Conservation (phyloP, 2,797 vertebrate genomes). For the Cryptoprocta ferox region DNA sequence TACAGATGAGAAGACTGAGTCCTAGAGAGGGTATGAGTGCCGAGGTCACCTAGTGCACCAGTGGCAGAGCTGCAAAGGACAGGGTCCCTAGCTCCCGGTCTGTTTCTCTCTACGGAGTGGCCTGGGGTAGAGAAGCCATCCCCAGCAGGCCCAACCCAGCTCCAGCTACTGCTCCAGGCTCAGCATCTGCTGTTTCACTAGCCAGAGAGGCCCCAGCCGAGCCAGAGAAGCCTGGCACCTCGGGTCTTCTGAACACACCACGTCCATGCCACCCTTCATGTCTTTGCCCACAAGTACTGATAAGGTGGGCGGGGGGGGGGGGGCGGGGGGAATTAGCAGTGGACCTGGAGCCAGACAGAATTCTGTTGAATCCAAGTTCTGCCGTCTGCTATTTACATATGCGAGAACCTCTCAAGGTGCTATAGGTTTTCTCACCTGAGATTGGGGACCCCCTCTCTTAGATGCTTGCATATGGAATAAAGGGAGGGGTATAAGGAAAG, state of each 20-base stretch:
- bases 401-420: background rate
- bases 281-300: background rate
- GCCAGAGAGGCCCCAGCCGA: background rate
- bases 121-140: background rate
- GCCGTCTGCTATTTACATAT: background rate
- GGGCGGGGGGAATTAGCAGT: background rate
- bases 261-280: background rate
- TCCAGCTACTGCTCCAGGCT: background rate
- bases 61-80: background rate
- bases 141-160: background rate
- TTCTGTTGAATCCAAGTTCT: background rate
- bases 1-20: background rate
- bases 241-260: background rate
- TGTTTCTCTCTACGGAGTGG: background rate
- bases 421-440: background rate
- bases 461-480: background rate
- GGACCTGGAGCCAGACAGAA: background rate
- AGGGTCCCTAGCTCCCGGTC: background rate
- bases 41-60: background rate
- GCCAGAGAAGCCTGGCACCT: background rate
- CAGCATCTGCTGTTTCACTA: background rate
- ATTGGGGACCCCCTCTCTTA: background rate
- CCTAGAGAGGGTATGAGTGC: background rate
- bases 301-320: no score
- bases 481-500: background rate